Conservation (phyloP, 1,140 invertebrate species). For the Heliconius melpomene region DNA sequence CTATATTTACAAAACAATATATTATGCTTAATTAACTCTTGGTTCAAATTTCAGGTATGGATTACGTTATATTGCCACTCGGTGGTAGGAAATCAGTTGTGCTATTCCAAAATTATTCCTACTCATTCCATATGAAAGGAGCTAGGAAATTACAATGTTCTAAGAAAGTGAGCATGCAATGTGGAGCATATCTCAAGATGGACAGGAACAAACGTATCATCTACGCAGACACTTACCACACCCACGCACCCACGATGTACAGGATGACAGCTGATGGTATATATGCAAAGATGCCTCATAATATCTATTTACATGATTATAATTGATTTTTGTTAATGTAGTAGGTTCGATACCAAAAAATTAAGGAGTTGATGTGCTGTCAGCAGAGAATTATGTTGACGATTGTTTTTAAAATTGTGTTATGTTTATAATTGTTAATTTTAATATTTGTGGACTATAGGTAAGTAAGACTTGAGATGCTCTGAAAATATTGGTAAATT, state of each 20-base stretch:
- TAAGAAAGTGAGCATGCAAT: slow-evolving; percentile 38
- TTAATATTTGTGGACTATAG: background rate
- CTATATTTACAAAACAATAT: no score
- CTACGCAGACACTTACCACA: slow-evolving; percentile 39
- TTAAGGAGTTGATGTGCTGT: background rate
- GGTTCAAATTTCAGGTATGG: slow-evolving; percentile 26
- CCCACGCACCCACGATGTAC: slow-evolving; percentile 40
- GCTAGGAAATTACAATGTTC: slow-evolving; percentile 43
- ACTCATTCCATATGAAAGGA: slow-evolving; percentile 40
- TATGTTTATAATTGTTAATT: background rate
- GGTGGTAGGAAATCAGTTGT: slow-evolving; percentile 37
- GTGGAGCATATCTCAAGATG: slow-evolving; percentile 46
- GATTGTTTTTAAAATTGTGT: background rate
- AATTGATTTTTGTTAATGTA: background rate
- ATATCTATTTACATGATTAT: slow-evolving; percentile 2
- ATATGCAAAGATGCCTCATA: slow-evolving; percentile 19
- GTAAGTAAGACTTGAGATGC: background rate
- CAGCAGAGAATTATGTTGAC: background rate
- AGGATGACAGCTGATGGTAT: slow-evolving; percentile 22
- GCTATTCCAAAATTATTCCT: slow-evolving; percentile 43
- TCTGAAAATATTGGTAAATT: background rate
- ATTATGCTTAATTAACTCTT: background rate
- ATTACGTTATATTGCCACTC: slow-evolving; percentile 40
- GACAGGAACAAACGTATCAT: slow-evolving; percentile 36
- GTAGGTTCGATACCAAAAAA: background rate